A percentile compares a stretch with the other conserved stretches of the same genome.
Evolutionary conservation across 2,888 invertebrate genomes (phyloP).

Genomic region (Drosophila hamatofila): DNA sequence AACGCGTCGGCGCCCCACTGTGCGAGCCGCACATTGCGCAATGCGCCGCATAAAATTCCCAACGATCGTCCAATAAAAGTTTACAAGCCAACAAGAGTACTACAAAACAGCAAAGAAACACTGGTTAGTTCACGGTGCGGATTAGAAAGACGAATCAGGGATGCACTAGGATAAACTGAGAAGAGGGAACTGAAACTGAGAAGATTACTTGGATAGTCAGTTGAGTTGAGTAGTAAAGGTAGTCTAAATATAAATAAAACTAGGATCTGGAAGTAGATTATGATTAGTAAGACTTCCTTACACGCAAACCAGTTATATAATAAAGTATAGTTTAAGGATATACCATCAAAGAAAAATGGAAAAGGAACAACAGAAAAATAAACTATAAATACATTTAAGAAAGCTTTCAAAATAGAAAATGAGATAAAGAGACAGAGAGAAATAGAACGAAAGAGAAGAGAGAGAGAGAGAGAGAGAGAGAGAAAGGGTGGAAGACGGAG

Average conservation of each 20-base stretch:
- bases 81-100: constrained; percentile 68
- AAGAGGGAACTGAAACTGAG: too few species aligned
- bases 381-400: too few species aligned
- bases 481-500: not conserved
- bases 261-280: not conserved
- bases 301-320: not conserved
- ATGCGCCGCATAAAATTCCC: constrained; percentile 66
- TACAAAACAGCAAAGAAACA: constrained; percentile 23
- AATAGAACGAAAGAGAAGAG: not conserved
- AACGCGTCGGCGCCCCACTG: constrained; percentile 78
- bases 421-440: too few species aligned
- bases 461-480: not conserved
- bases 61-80: constrained; percentile 73
- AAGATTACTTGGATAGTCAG: not conserved
- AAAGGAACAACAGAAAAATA: not conserved
- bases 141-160: constrained; percentile 26
- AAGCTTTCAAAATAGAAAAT: too few species aligned
- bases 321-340: not conserved
- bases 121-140: constrained; percentile 11
- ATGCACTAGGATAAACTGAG: constrained; percentile 25
- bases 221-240: not conserved
- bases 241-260: not conserved
- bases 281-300: not conserved
- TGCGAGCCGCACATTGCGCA: constrained; percentile 77
- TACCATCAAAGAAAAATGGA: not conserved